Base-by-base conservation (phyloP, 2,797 vertebrate genomes). In the Acanthopagrus latus region DNA sequence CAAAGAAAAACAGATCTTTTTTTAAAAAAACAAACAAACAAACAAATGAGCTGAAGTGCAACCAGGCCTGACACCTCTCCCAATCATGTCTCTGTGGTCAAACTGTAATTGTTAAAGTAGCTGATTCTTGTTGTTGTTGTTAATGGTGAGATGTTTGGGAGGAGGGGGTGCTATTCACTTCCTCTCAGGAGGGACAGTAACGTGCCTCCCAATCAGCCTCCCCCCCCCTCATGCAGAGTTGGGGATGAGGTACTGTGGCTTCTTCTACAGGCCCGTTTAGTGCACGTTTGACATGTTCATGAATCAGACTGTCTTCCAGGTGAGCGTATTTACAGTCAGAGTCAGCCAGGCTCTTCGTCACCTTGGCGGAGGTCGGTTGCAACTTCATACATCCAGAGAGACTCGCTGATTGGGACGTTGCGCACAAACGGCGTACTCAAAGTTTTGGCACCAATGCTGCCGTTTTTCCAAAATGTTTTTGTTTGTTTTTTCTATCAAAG, bases 371-470 rank as follows among this genome's bases (percentile, higher is more conserved):
- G 90, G 91, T 94, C 89, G 89, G 84, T 84, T 86, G 83, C 68
- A 88, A 86, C 87, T 83, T 80, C 69, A 86, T 86, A 87, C 88
- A 91, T 91, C 89, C 83, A 88, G 77, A 80, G 84, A 84, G 85
- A 76, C 58, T 82, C 55, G 56, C 75, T 92, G 90, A 86, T 89
- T 91, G 87, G 86, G 83, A 74, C 77, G 84, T 69, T 86, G 86
- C 82, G 82, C 85, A 80, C 78, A 80, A 77, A 51, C 73, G 75
- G 60, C 62, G 66, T 86, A 87, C 78, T 87, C 85, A 93, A 88
- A 91, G 82, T 82, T 91, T 90, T 93, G 92, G 91, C 90, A 94
- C 89, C 87, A 89, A 78, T 82, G 85, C 73, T 91, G 91, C 90
- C 91, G 67, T 88, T 38, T 38, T 38, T 87, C 89, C 57, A 88